phyloP scores from a whole-genome alignment of 1,140 invertebrate genomes.

The Thrips palmi region DNA sequence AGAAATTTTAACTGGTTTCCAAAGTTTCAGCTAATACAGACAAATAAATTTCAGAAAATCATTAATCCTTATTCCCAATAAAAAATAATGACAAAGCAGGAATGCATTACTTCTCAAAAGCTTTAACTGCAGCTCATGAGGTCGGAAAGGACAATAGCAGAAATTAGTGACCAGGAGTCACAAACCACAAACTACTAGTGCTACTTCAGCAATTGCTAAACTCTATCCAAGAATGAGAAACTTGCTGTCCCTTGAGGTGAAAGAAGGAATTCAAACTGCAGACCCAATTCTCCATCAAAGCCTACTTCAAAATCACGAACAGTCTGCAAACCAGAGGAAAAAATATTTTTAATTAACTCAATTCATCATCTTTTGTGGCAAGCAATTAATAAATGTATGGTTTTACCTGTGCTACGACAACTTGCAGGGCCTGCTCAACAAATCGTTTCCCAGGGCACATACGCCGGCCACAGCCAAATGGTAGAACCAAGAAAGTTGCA shows the following conservation, averaged over 20 bases:
- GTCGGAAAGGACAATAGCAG: no score
- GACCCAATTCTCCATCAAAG: slow-evolving; percentile 41
- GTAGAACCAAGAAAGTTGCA: slow-evolving; percentile 41
- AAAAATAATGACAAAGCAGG: no score
- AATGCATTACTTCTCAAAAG: no score
- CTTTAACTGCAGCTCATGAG: no score
- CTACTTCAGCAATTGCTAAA: slow-evolving; percentile 3
- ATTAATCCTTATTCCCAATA: no score
- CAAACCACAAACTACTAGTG: no score
- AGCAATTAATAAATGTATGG: not conserved
- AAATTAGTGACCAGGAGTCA: no score
- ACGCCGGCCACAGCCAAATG: slow-evolving; percentile 70
- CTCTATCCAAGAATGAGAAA: slow-evolving; percentile 36
- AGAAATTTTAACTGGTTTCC: no score
- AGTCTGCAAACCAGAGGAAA: slow-evolving; percentile 28
- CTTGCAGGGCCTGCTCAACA: slow-evolving; percentile 54
- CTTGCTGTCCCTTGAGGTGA: slow-evolving; percentile 48
- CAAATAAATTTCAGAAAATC: no score
- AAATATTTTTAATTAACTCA: not conserved
- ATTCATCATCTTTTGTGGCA: not conserved
- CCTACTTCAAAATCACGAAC: slow-evolving; percentile 47
- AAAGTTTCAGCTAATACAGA: no score
- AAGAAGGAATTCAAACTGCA: slow-evolving; percentile 60
- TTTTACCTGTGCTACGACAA: slow-evolving; percentile 50
- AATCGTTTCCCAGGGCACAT: slow-evolving; percentile 70